Evolutionary conservation across 2,888 invertebrate genomes (phyloP).

Genomic region (Dicyrtomina minuta): DNA sequence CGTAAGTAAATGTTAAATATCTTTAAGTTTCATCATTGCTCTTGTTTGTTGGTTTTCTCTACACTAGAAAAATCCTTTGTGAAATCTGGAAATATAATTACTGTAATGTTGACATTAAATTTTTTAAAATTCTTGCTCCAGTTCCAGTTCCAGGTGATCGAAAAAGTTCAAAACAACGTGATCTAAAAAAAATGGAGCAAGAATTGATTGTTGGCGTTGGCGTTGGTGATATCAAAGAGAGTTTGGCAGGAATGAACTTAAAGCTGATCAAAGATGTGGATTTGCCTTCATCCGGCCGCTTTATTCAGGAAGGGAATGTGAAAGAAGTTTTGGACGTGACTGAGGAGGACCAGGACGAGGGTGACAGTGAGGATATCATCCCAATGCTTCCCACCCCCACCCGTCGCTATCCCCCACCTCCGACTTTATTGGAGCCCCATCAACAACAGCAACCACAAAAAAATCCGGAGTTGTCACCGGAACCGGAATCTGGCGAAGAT

Average conservation of each 20-base stretch:
- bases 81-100: no score
- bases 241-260: conserved; percentile 8
- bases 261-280: background rate
- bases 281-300: background rate
- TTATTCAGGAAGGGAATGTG: no score
- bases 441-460: background rate
- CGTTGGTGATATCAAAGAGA: background rate
- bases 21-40: no score
- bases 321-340: background rate
- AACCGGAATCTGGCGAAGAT: background rate
- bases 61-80: no score
- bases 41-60: no score
- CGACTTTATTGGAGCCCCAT: background rate
- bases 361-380: background rate
- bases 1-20: no score
- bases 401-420: background rate
- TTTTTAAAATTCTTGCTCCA: no score
- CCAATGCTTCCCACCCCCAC: background rate
- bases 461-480: background rate
- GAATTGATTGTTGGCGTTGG: no score
- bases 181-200: no score
- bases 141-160: no score
- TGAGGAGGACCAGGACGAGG: background rate
- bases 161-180: no score
- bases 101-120: no score